Conservation (phyloP, 2,888 invertebrate species). For the Erpobdella octoculata region DNA sequence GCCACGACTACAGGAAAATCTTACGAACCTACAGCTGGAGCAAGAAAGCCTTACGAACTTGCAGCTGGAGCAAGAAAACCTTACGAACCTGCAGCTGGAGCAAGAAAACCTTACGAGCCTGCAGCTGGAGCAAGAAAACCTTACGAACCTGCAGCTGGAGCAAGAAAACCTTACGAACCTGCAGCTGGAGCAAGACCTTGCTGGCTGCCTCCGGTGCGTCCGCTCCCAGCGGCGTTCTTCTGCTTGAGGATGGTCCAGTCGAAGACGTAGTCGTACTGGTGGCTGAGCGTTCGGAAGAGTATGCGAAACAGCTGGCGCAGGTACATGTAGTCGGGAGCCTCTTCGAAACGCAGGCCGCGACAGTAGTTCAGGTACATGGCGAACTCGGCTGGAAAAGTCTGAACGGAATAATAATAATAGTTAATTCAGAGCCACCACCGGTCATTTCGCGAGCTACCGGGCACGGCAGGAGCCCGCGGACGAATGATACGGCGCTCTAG, state of each 20-base stretch:
- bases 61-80: too few relatives aligned
- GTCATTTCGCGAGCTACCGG: background rate
- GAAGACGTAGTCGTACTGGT: constrained; percentile 97
- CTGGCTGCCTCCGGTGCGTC: constrained; percentile 19
- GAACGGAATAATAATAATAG: too few relatives aligned
- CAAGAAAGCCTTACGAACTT: too few relatives aligned
- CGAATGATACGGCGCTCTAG: background rate
- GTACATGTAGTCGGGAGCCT: constrained; percentile 99
- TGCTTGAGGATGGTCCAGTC: constrained; percentile 99
- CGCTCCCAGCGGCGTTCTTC: constrained; percentile 60
- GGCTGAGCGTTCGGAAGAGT: constrained; percentile 95
- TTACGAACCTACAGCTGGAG: too few relatives aligned
- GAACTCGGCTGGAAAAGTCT: constrained; percentile 96
- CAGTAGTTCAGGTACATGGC: constrained; percentile 99
- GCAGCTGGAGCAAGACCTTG: constrained; percentile 25
- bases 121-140: too few relatives aligned
- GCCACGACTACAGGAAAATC: too few relatives aligned
- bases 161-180: too few relatives aligned
- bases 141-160: too few relatives aligned
- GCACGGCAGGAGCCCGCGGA: background rate
- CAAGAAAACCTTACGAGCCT: too few relatives aligned
- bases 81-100: too few relatives aligned
- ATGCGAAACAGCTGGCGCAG: constrained; percentile 95
- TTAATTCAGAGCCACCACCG: background rate
- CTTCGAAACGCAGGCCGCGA: constrained; percentile 93